These are phyloP conservation scores for Syrrhaptes paradoxus DNA, from an alignment of 2,113 vertebrate genomes.

Conservation along the genomic window DNA sequence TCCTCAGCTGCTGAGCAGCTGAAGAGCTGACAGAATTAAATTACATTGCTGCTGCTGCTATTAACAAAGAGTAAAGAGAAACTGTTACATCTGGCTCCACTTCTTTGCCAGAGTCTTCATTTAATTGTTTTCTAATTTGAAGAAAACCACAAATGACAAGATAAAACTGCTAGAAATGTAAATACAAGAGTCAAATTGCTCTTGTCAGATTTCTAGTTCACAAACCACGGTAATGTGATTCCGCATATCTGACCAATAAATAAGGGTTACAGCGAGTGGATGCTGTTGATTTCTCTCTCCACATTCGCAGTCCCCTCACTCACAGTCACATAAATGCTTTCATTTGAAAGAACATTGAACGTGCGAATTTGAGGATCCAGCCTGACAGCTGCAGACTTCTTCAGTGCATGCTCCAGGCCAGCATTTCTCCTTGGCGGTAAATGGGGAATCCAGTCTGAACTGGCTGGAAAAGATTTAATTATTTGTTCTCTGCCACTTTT, in stretches of 20 bases:
- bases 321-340: background rate
- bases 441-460: background rate
- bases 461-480: background rate
- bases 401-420: background rate
- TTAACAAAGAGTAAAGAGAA: slow-evolving; percentile 71
- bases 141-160: slow-evolving; percentile 84
- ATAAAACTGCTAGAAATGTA: slow-evolving; percentile 79
- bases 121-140: slow-evolving; percentile 85
- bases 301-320: background rate
- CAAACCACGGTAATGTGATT: slow-evolving; percentile 69
- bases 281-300: slow-evolving; percentile 3
- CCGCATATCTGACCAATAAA: slow-evolving; percentile 70
- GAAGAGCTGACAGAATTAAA: slow-evolving; percentile 79
- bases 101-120: slow-evolving; percentile 80
- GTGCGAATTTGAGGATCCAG: background rate
- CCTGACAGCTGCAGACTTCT: slow-evolving; percentile 45
- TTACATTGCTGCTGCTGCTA: slow-evolving; percentile 77
- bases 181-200: slow-evolving; percentile 80
- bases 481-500: background rate
- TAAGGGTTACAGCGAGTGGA: background rate
- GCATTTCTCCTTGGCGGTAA: background rate
- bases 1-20: slow-evolving; percentile 78
- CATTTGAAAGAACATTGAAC: background rate
- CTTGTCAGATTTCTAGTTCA: slow-evolving; percentile 79
- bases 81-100: slow-evolving; percentile 78